Evolutionary conservation across 2,113 vertebrate genomes (phyloP).

Genomic region (Lepisosteus oculatus): DNA sequence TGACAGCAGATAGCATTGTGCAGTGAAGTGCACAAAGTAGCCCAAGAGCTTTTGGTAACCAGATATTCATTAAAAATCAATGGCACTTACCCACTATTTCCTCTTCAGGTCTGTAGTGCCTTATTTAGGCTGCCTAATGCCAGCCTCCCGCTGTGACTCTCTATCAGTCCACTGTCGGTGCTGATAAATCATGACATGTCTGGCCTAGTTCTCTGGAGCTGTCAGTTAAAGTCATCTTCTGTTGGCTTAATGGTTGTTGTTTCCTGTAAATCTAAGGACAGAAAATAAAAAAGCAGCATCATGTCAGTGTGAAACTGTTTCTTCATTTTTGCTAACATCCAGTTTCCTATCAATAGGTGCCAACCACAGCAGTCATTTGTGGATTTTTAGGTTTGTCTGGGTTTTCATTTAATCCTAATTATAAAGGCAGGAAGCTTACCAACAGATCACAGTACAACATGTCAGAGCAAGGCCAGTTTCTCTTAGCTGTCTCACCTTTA

Average conservation of each 20-base stretch:
- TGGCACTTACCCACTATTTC: background rate
- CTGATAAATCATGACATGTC: background rate
- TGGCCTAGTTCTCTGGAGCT: background rate
- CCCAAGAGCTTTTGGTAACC: background rate
- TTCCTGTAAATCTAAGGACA: background rate
- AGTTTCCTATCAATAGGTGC: too few relatives aligned
- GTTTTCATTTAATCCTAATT: too few relatives aligned
- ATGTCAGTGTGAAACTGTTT: too few relatives aligned
- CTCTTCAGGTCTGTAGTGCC: background rate
- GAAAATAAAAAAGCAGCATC: background rate
- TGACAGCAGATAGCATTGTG: background rate
- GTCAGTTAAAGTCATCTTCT: background rate
- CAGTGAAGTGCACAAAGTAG: background rate
- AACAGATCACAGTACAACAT: too few relatives aligned
- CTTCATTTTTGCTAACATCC: too few relatives aligned
- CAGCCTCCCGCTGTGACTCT: background rate
- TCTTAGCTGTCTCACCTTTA: too few relatives aligned
- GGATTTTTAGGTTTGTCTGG: too few relatives aligned
- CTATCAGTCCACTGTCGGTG: background rate
- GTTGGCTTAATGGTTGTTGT: background rate
- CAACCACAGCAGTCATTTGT: too few relatives aligned
- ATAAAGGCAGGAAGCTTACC: too few relatives aligned
- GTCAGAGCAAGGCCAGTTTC: too few relatives aligned
- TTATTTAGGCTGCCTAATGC: background rate
- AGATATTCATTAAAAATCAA: slow-evolving; percentile 10